Percentiles rank a stretch among this genome's conserved stretches.
phyloP scores from a whole-genome alignment of 2,113 vertebrate species.

The Cepphus grylle region DNA sequence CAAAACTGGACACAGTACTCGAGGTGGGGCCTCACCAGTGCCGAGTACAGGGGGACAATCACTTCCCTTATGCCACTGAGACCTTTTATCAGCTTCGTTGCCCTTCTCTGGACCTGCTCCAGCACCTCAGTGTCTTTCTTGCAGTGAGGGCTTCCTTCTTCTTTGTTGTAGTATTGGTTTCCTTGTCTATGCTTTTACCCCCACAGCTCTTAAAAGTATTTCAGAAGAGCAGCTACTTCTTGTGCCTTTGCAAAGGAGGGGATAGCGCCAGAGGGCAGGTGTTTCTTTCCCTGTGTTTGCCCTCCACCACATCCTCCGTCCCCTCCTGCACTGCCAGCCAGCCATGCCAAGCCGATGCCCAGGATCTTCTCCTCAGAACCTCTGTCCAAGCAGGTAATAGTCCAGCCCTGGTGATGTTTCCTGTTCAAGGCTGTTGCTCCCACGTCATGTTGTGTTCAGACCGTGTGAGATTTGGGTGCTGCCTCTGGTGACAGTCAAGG shows the following conservation, averaged over 20 bases:
- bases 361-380: not conserved
- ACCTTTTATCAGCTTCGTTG: not conserved
- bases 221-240: not conserved
- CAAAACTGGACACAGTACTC: too few relatives aligned
- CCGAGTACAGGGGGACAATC: too few relatives aligned
- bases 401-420: not conserved
- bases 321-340: accelerated
- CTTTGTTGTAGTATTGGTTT: not conserved
- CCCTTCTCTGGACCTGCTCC: not conserved
- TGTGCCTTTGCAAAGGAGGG: not conserved
- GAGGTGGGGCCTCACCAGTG: too few relatives aligned
- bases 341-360: not conserved
- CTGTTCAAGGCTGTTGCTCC: not conserved
- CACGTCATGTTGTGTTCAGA: accelerated
- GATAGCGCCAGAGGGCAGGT: accelerated
- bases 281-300: not conserved
- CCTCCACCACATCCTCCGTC: not conserved
- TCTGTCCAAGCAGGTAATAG: not conserved
- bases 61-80: too few relatives aligned
- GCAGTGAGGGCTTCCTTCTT: not conserved
- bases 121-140: not conserved
- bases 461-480: not conserved
- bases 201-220: not conserved
- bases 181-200: not conserved
- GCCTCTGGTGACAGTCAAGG: not conserved